Evolutionary conservation across 2,113 vertebrate genomes (phyloP).

Genomic region (Boulengeromyrus knoepffleri): DNA sequence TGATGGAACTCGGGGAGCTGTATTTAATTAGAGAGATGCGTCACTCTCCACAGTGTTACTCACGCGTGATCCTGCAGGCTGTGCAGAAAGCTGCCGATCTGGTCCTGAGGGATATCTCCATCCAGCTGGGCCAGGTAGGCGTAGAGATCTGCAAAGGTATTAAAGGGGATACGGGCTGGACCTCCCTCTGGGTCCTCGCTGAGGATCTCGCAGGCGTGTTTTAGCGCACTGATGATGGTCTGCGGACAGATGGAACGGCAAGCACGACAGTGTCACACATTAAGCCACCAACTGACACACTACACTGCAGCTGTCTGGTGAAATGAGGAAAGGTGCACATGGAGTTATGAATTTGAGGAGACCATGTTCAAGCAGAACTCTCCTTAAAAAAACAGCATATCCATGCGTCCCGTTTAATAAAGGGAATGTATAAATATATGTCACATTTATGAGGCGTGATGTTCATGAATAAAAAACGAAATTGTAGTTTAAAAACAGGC

Average conservation of each 20-base stretch:
- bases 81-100: constrained; percentile 56
- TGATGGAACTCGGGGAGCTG: not conserved
- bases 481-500: not conserved
- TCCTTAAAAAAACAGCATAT: not conserved
- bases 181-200: constrained; percentile 70
- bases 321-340: not conserved
- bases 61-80: constrained; percentile 53
- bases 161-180: constrained; percentile 63
- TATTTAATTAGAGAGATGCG: not conserved
- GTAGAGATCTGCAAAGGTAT: constrained; percentile 68
- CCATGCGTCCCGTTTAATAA: not conserved
- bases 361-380: not conserved
- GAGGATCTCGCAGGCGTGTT: constrained; percentile 76
- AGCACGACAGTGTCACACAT: not conserved
- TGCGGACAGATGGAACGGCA: constrained; percentile 31
- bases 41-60: constrained; percentile 41
- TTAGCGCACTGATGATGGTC: constrained; percentile 70
- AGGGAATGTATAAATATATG: not conserved
- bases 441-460: not conserved
- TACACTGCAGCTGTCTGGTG: not conserved
- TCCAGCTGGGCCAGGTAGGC: constrained; percentile 71
- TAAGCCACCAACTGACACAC: not conserved
- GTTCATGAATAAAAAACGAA: not conserved
- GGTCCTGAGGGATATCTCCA: constrained; percentile 47
- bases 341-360: not conserved